Base-by-base conservation (phyloP, 1,140 invertebrate genomes). In the Pachypeltis micranthus region DNA sequence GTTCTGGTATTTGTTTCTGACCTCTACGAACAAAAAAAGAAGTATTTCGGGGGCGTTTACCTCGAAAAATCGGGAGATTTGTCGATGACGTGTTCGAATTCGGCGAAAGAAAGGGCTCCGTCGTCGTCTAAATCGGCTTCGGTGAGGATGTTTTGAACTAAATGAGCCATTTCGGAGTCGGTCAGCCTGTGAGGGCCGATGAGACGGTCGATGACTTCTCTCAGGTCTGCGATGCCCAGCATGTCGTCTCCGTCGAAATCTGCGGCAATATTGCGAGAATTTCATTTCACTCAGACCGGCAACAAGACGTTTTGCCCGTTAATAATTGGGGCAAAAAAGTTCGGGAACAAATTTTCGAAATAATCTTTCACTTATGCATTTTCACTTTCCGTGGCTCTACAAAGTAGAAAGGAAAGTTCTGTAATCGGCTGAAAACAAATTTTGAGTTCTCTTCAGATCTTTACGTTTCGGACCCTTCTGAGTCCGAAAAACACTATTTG, bases 221-320 rank as follows among this genome's bases (percentile, higher is more conserved):
- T 75, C 16, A 90, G 73, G 71, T 90, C 87, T 63, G 80, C 81
- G n/a, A 85, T 79, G 19, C 87, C 86, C 44, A 90, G 77, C 85
- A 88, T 88, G 70, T 93, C 91, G 79, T 96, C 91, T 3, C 89
- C 90, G 79, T 94, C 91, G 79, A 94, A 94, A 80, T 96, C 91
- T 90, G 72, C n/a, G n/a, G n/a, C n/a, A n/a, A n/a, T n/a, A n/a
- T n/a, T n/a, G n/a, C n/a, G n/a, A n/a, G n/a, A n/a, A n/a, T n/a
- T n/a, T n/a, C n/a, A n/a, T n/a, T n/a, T n/a, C n/a, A n/a, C n/a
- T n/a, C n/a, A n/a, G n/a, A n/a, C n/a, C n/a, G n/a, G n/a, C n/a
- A n/a, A n/a, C n/a, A n/a, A n/a, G n/a, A n/a, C n/a, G n/a, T n/a
- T n/a, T n/a, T n/a, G n/a, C n/a, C n/a, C n/a, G n/a, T n/a, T n/a